phyloP scores from a whole-genome alignment of 2,113 vertebrate genomes.

The Morone saxatilis region DNA sequence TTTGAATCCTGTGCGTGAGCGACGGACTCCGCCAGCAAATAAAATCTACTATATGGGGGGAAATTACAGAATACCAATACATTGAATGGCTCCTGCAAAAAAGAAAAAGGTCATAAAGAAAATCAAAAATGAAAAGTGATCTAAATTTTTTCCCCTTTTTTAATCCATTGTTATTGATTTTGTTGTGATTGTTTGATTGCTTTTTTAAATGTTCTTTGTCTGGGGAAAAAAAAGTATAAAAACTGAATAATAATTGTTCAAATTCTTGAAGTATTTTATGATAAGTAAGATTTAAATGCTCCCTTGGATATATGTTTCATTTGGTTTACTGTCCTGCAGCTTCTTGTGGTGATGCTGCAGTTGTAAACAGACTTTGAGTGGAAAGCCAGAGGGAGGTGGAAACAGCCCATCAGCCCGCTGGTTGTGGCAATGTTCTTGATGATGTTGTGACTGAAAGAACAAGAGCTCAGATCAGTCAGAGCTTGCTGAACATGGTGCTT shows the following conservation, averaged over 20 bases:
- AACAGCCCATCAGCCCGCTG: not conserved
- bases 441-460: constrained; percentile 43
- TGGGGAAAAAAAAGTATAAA: not conserved
- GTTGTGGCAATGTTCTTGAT: not conserved
- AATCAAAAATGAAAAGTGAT: not conserved
- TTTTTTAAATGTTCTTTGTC: not conserved
- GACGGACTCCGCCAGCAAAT: not conserved
- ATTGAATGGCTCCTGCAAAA: not conserved
- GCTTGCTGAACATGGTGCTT: not conserved
- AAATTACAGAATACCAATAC: not conserved
- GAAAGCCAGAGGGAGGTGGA: not conserved
- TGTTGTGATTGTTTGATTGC: too few relatives aligned
- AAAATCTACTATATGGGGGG: not conserved
- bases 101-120: not conserved
- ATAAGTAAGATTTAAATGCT: not conserved
- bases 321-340: not conserved
- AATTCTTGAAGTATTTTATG: not conserved
- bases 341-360: not conserved
- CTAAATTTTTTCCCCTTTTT: too few relatives aligned
- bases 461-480: constrained; percentile 30
- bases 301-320: not conserved
- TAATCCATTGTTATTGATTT: too few relatives aligned
- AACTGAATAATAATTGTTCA: not conserved
- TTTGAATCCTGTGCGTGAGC: not conserved
- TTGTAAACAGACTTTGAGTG: constrained; percentile 6